A percentile compares a stretch with the other conserved stretches of the same genome.
phyloP scores from a whole-genome alignment of 1,140 invertebrate genomes.

The Brachionus paranguensis region DNA sequence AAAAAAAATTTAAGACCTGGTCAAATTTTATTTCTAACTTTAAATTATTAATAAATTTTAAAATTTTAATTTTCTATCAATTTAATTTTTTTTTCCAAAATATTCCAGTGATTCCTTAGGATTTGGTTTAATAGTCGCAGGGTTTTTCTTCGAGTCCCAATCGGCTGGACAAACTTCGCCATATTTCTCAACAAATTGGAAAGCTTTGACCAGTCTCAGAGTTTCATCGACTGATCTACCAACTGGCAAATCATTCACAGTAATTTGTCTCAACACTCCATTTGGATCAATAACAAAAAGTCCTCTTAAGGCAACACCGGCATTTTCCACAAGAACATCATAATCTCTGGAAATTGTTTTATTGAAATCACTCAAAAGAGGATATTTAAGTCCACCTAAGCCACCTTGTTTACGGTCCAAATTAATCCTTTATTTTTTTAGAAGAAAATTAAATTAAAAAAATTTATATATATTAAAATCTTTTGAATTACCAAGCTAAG shows the following conservation, averaged over 20 bases:
- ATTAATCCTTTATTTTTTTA: background rate
- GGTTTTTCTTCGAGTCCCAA: conserved; percentile 30
- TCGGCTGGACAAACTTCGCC: conserved; percentile 65
- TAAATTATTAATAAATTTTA: background rate
- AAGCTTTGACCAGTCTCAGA: conserved; percentile 79
- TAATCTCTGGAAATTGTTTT: conserved; percentile 79
- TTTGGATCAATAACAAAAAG: conserved; percentile 66
- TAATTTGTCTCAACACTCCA: conserved; percentile 64
- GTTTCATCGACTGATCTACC: conserved; percentile 80
- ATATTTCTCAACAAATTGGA: conserved; percentile 83
- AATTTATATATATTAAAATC: too few species aligned
- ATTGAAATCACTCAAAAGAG: conserved; percentile 83
- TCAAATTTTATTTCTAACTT: background rate
- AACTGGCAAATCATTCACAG: conserved; percentile 67
- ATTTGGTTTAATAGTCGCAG: conserved; percentile 54
- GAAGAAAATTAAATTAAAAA: too few species aligned
- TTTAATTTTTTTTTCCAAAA: conserved; percentile 50
- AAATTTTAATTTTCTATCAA: background rate
- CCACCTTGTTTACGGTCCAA: conserved; percentile 67
- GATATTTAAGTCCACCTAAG: conserved; percentile 79
- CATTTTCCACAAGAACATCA: conserved; percentile 75
- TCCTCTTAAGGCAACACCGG: conserved; percentile 72
- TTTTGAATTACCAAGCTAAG: conserved; percentile 62
- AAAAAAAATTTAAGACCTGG: background rate
- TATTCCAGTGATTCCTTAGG: conserved; percentile 51